A percentile compares a stretch with the other conserved stretches of the same genome.
These are phyloP conservation scores for Cotesia congregata DNA, from an alignment of 2,888 invertebrate species.

Conservation along the genomic window DNA sequence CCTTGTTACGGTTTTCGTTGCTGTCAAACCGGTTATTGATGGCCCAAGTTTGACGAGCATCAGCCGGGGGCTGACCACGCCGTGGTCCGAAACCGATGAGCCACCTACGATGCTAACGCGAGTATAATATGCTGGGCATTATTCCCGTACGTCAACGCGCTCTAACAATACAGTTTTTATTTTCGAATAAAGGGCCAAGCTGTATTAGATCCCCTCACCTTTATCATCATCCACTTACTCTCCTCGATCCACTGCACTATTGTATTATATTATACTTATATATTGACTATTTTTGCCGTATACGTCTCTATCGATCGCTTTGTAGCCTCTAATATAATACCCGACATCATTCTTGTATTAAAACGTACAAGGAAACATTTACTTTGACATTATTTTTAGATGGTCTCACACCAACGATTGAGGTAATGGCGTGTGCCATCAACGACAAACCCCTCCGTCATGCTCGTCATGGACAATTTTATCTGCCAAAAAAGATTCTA, in stretches of 20 bases:
- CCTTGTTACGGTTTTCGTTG: constrained; percentile 37
- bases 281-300: constrained; percentile 10
- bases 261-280: neutral
- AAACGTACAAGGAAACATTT: constrained; percentile 35
- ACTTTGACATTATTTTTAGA: constrained; percentile 39
- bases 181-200: constrained; percentile 52
- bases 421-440: constrained; percentile 65
- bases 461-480: constrained; percentile 64
- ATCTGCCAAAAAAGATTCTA: constrained; percentile 45
- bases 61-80: constrained; percentile 56
- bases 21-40: constrained; percentile 58
- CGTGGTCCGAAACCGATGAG: constrained; percentile 37
- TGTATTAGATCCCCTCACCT: constrained; percentile 34
- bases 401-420: constrained; percentile 48
- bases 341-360: constrained; percentile 39
- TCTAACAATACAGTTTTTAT: constrained; percentile 59
- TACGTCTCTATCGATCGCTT: constrained; percentile 40
- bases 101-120: constrained; percentile 56
- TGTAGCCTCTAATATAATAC: constrained; percentile 20
- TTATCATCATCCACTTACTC: constrained; percentile 8
- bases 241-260: neutral
- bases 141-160: constrained; percentile 38
- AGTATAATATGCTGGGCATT: constrained; percentile 54
- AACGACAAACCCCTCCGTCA: constrained; percentile 59
- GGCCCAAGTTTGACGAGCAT: constrained; percentile 55